Base-by-base conservation (phyloP, 2,797 vertebrate species). In the Scarus forsteni region DNA sequence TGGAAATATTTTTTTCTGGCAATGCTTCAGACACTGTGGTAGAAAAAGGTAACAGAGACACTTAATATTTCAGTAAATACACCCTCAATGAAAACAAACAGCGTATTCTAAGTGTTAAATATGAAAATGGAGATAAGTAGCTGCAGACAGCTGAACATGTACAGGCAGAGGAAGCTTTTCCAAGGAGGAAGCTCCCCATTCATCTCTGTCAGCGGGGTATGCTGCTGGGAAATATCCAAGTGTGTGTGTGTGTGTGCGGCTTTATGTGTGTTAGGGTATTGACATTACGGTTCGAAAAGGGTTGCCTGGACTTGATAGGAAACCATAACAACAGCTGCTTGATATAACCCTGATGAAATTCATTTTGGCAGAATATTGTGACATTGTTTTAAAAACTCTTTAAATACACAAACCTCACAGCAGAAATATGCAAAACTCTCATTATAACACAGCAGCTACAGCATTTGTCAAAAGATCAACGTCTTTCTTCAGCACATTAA, bases 131-230 rank as follows among this genome's bases (percentile, higher is more conserved):
- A 66, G 55, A 63, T 49, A 84, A 67, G 60, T 18, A 52, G 54
- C 70, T 42, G 27, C 77, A 82, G 63, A 59, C 15, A 19, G 71
- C 36, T 60, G 64, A 83, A 86, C 62, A 79, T 82, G 86, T 86
- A 70, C 79, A 85, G 83, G 63, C 81, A 7, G 75, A 81, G 53
- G 72, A 34, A 63, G 50, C 60, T 57, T 66, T 72, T 75, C 48
- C 51, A 67, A 50, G 65, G 48, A 85, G 84, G 73, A 92, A 89
- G 66, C 70, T 49, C 44, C 40, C 59, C 55, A 93, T 95, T 69
- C 15, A 88, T 94, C 90, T 92, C 83, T 90, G 90, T 93, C 91
- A 93, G 38, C 60, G 8, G 82, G 55, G 85, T 88, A 94, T 92
- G 90, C 77, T 90, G 81, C 83, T 82, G 87, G 89, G 80, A 91